Conservation (phyloP, 2,888 invertebrate genomes). For the Eupithecia inturbata region DNA sequence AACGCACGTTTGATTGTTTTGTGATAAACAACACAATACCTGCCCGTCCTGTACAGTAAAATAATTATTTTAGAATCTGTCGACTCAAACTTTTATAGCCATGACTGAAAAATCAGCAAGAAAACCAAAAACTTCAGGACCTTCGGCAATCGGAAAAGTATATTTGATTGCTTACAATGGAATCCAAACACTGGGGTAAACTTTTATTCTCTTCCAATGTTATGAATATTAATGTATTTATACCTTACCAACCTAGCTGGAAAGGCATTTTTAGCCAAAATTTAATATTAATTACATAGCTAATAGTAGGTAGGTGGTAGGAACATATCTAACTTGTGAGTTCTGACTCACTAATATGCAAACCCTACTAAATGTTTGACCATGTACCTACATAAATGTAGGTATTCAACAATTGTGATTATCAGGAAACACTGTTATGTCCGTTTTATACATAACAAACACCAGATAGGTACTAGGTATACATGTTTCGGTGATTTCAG, state of each 20-base stretch:
- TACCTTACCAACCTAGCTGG: not conserved
- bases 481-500: constrained; percentile 72
- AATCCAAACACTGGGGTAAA: constrained; percentile 89
- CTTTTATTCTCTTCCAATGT: not conserved
- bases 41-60: not conserved
- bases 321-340: not conserved
- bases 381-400: not conserved
- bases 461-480: not conserved
- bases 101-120: constrained; percentile 61
- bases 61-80: not conserved
- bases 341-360: not conserved
- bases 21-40: not conserved
- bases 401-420: not conserved
- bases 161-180: constrained; percentile 90
- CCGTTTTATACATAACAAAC: not conserved
- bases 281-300: not conserved
- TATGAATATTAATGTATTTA: not conserved
- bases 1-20: not conserved
- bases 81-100: not conserved
- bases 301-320: no score
- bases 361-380: not conserved
- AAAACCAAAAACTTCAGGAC: constrained; percentile 72
- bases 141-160: constrained; percentile 80
- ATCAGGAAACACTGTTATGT: not conserved
- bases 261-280: not conserved